These are phyloP conservation scores for Adrianichthys oophorus DNA, from an alignment of 2,797 vertebrate genomes.

Conservation along the genomic window DNA sequence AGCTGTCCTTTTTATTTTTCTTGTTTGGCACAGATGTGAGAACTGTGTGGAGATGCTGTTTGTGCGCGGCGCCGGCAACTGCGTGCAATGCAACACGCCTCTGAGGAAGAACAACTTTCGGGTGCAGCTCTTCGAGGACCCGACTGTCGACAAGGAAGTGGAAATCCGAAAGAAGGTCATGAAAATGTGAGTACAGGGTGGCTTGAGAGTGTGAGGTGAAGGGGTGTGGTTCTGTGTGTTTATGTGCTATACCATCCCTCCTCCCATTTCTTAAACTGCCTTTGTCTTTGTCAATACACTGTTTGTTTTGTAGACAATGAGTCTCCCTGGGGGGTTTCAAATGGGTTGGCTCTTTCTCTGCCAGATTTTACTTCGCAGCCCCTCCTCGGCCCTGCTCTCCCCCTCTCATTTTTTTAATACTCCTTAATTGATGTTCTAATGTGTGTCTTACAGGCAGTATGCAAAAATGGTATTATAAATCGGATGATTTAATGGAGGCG, in stretches of 20 bases:
- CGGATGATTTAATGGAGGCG: constrained; percentile 65
- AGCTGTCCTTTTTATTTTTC: neutral
- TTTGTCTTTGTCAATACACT: constrained; percentile 80
- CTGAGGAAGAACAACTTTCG: constrained; percentile 96
- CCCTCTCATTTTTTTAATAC: constrained; percentile 71
- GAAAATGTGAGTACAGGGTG: constrained; percentile 85
- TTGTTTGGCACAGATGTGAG: constrained; percentile 83
- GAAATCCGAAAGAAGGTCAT: constrained; percentile 98
- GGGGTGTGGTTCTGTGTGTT: constrained; percentile 57
- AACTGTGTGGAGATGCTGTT: constrained; percentile 98
- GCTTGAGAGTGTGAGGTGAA: constrained; percentile 4
- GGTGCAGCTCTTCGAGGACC: constrained; percentile 96
- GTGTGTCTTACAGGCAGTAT: constrained; percentile 58
- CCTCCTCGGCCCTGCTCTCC: constrained; percentile 55
- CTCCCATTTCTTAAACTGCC: constrained; percentile 76
- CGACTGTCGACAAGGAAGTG: constrained; percentile 95
- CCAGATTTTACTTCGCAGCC: constrained; percentile 69
- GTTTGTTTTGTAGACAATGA: constrained; percentile 84
- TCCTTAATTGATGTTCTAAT: constrained; percentile 74
- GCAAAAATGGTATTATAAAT: constrained; percentile 66
- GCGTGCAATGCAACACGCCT: constrained; percentile 92
- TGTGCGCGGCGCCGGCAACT: constrained; percentile 93
- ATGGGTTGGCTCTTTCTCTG: constrained; percentile 72
- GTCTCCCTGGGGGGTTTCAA: constrained; percentile 62
- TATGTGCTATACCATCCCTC: constrained; percentile 67